Base-by-base conservation (phyloP, 2,797 vertebrate species). In the Crenichthys baileyi region DNA sequence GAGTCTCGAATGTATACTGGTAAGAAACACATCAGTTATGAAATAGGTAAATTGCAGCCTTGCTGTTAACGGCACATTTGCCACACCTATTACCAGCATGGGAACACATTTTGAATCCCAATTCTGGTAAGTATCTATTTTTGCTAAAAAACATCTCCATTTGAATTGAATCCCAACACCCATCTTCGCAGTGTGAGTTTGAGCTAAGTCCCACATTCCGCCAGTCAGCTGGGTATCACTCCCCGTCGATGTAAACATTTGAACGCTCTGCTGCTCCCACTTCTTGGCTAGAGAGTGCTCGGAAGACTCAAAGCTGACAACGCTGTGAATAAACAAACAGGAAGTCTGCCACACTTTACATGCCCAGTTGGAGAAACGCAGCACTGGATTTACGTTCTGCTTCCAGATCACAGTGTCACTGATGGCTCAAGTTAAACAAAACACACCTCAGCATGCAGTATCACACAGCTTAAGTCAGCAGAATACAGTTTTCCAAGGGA, bases 271-370 rank as follows among this genome's bases (percentile, higher is more conserved):
- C 72, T 75, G 83, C 79, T 82, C 67, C 76, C 60, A 75, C 74
- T 83, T 76, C 73, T 84, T 71, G 60, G 78, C 78, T 41, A 22
- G 70, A 73, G 73, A 72, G 50, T 12, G 67, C 79, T 78, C 82
- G 1, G 41, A 82, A 81, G 72, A 72, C 77, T 73, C 58, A 20
- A 20, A 79, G 78, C 65, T 75, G 65, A 84, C 71, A 73, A 83
- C 22, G 9, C 74, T 77, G 76, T 39, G 81, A 83, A 80, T 84
- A 76, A 86, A 82, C 44, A 86, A 87, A 75, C 79, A 82, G 65
- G 44, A 83, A 18, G 70, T 65, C 53, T 77, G 58, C 41, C 7
- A 53, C 41, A 63, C 5, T 5, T 2, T 24, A 5, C 0, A 1
- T 44, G 13, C 65, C 36, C 31, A 31, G 11, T 18, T 12, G 29